Percentiles rank a stretch among this genome's conserved stretches.
phyloP scores from a whole-genome alignment of 2,888 invertebrate genomes.

The Epirrhoe tristata region DNA sequence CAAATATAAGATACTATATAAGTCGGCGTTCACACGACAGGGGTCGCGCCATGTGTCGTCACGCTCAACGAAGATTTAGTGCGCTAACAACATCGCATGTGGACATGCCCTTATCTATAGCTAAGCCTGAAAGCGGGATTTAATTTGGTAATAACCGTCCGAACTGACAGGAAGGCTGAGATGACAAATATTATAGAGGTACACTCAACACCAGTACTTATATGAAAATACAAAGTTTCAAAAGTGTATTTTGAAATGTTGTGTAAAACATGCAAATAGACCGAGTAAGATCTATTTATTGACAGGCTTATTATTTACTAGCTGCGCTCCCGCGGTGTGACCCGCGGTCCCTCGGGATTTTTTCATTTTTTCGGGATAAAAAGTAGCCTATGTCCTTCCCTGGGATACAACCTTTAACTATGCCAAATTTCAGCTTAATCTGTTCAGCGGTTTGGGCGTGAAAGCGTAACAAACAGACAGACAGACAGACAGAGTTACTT shows the following conservation, averaged over 20 bases:
- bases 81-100: slow-evolving; percentile 55
- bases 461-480: too few relatives aligned
- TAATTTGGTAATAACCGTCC: slow-evolving; percentile 38
- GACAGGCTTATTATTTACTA: too few relatives aligned
- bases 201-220: not conserved
- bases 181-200: not conserved
- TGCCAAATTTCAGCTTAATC: too few relatives aligned
- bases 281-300: too few relatives aligned
- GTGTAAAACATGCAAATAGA: too few relatives aligned
- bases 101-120: slow-evolving; percentile 44
- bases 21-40: slow-evolving; percentile 42
- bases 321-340: too few relatives aligned
- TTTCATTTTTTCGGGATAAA: too few relatives aligned
- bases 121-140: slow-evolving; percentile 30
- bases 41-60: slow-evolving; percentile 59
- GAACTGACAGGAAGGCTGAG: slow-evolving; percentile 11
- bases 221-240: not conserved
- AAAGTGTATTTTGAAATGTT: not conserved
- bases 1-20: slow-evolving; percentile 14
- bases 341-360: too few relatives aligned
- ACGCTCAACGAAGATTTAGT: slow-evolving; percentile 74
- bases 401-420: too few relatives aligned
- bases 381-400: too few relatives aligned
- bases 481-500: too few relatives aligned
- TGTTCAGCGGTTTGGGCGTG: too few relatives aligned